A percentile compares a stretch with the other conserved stretches of the same genome.
Evolutionary conservation across 2,888 invertebrate genomes (phyloP).

Genomic region (Noctua janthe): DNA sequence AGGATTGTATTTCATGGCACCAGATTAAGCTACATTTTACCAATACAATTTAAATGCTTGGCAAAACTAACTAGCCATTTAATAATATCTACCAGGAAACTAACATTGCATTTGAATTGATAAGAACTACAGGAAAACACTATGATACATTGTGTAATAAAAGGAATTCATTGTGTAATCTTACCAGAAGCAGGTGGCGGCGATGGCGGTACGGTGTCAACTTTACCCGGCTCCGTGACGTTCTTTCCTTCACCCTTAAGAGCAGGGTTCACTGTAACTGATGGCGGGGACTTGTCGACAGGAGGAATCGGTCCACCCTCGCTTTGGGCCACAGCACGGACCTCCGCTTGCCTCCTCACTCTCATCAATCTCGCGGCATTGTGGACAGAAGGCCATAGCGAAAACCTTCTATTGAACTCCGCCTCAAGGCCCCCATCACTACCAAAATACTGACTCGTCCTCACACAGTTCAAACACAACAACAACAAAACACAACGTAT

Average conservation of each 20-base stretch:
- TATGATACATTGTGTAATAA: slow-evolving; percentile 17
- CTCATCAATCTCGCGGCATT: slow-evolving; percentile 71
- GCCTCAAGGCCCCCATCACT: slow-evolving; percentile 63
- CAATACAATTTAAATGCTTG: background rate
- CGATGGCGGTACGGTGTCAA: background rate
- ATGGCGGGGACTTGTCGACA: slow-evolving; percentile 4
- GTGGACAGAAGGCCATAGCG: slow-evolving; percentile 81
- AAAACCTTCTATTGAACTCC: slow-evolving; percentile 73
- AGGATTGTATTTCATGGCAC: background rate
- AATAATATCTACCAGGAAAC: slow-evolving; percentile 10
- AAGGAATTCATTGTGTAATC: slow-evolving; percentile 29
- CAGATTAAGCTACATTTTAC: background rate
- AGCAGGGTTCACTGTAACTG: slow-evolving; percentile 8
- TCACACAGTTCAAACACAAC: slow-evolving; percentile 75
- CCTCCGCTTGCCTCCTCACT: slow-evolving; percentile 68
- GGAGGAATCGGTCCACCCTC: slow-evolving; percentile 67
- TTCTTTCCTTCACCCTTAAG: slow-evolving; percentile 16
- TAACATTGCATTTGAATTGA: background rate
- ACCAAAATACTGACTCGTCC: slow-evolving; percentile 70
- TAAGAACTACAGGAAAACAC: slow-evolving; percentile 36
- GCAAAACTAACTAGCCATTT: background rate
- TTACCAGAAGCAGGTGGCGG: slow-evolving; percentile 27
- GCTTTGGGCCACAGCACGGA: slow-evolving; percentile 42
- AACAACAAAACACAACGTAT: slow-evolving; percentile 76
- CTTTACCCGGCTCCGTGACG: slow-evolving; percentile 12